Conservation (phyloP, 1,140 invertebrate species). For the Galleria mellonella region DNA sequence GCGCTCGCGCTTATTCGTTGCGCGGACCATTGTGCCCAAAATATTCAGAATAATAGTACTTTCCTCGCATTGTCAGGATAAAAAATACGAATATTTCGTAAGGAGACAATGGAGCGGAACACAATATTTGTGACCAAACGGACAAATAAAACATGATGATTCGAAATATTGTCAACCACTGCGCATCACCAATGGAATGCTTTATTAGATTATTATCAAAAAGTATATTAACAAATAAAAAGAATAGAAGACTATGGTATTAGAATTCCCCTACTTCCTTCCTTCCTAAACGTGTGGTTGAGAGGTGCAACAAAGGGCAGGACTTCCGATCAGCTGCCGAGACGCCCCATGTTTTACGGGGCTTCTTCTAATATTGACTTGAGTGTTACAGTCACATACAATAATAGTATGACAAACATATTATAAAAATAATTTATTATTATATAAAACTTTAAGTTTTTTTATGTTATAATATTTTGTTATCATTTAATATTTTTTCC, state of each 20-base stretch:
- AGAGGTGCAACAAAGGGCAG: slow-evolving; percentile 57
- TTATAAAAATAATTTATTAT: too few relatives aligned
- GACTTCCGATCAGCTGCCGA: slow-evolving; percentile 68
- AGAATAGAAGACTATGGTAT: not conserved
- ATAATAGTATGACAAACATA: not conserved
- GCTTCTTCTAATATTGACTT: slow-evolving; percentile 61
- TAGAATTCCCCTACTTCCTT: slow-evolving; percentile 38
- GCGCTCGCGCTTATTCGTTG: slow-evolving; percentile 56
- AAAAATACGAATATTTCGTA: slow-evolving; percentile 57
- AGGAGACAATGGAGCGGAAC: slow-evolving; percentile 45
- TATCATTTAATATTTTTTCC: too few relatives aligned
- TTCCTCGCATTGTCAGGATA: slow-evolving; percentile 54
- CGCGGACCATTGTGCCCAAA: slow-evolving; percentile 46
- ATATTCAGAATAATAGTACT: slow-evolving; percentile 58
- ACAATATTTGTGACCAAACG: slow-evolving; percentile 36
- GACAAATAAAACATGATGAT: slow-evolving; percentile 13
- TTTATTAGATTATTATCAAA: not conserved
- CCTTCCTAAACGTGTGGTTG: slow-evolving; percentile 46
- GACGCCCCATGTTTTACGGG: slow-evolving; percentile 50
- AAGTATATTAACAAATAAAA: slow-evolving; percentile 1
- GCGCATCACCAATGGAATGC: too few relatives aligned
- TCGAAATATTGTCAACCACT: not conserved
- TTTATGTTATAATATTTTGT: too few relatives aligned
- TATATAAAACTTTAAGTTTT: too few relatives aligned
- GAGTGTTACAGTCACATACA: slow-evolving; percentile 10